Percentiles rank a stretch among this genome's conserved stretches.
Evolutionary conservation across 2,888 invertebrate genomes (phyloP).

Genomic region (Polylopha cassiicola): DNA sequence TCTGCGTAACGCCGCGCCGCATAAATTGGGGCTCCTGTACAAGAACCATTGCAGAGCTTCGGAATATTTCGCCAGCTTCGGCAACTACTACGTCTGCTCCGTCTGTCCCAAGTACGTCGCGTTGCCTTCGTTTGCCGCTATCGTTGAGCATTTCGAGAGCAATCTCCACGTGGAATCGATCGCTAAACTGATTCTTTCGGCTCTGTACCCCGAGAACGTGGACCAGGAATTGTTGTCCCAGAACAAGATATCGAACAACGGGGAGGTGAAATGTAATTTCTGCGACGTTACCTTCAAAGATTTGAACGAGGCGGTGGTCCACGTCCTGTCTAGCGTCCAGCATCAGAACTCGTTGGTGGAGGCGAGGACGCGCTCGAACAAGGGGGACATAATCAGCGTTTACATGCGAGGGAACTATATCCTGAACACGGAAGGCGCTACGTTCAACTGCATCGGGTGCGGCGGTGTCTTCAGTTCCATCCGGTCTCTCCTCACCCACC

Average conservation of each 20-base stretch:
- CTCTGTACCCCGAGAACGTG: conserved; percentile 42
- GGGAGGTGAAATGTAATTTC: conserved; percentile 43
- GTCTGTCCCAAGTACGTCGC: conserved; percentile 59
- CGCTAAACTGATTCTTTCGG: conserved; percentile 50
- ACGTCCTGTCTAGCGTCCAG: conserved; percentile 47
- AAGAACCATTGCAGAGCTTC: conserved; percentile 62
- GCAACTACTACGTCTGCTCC: conserved; percentile 63
- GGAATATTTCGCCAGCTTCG: conserved; percentile 68
- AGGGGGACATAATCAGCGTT: conserved; percentile 63
- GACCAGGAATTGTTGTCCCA: conserved; percentile 41
- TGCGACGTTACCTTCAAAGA: conserved; percentile 49
- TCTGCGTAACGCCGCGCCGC: conserved; percentile 63
- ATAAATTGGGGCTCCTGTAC: conserved; percentile 56
- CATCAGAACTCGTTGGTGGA: conserved; percentile 54
- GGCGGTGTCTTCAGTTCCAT: conserved; percentile 58
- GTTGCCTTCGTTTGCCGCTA: conserved; percentile 61
- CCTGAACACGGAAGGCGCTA: conserved; percentile 55
- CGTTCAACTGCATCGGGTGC: conserved; percentile 54
- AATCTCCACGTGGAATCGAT: conserved; percentile 52
- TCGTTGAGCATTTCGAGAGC: conserved; percentile 65
- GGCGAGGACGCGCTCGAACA: conserved; percentile 38
- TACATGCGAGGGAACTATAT: conserved; percentile 65
- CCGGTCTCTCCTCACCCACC: conserved; percentile 52
- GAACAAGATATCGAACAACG: conserved; percentile 41
- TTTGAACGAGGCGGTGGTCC: conserved; percentile 44